Evolutionary conservation across 2,797 vertebrate genomes (phyloP).

Genomic region (Apodemus agrarius): DNA sequence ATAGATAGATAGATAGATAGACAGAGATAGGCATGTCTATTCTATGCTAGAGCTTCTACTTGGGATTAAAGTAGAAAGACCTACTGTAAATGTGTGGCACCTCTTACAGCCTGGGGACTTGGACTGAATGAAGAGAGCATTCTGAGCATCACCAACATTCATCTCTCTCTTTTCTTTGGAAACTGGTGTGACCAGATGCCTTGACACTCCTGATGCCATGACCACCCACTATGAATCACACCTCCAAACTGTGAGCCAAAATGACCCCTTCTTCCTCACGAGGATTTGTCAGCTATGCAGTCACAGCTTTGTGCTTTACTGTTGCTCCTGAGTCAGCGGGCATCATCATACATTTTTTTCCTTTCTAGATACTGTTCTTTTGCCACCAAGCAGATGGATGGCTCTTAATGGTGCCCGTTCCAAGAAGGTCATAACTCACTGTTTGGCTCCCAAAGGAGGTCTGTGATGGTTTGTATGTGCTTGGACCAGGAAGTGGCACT

Average conservation of each 20-base stretch:
- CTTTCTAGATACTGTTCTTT: neutral
- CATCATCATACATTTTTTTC: neutral
- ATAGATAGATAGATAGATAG: neutral
- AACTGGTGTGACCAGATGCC: neutral
- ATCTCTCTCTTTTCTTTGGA: neutral
- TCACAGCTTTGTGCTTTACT: neutral
- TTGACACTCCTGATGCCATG: neutral
- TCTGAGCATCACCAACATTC: neutral
- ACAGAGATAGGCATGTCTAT: neutral
- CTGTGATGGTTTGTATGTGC: too few relatives aligned
- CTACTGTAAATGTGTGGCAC: neutral
- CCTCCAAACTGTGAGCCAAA: too few relatives aligned
- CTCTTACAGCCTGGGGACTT: too few relatives aligned
- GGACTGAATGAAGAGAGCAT: neutral
- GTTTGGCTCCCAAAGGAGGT: neutral
- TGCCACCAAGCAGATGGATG: neutral
- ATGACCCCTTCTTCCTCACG: neutral
- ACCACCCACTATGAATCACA: neutral
- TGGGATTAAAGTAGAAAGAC: neutral
- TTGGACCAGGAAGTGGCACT: too few relatives aligned
- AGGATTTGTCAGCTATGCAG: neutral
- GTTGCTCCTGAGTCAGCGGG: neutral
- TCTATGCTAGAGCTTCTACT: neutral
- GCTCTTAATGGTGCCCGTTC: neutral
- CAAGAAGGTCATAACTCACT: neutral